phyloP scores from a whole-genome alignment of 2,888 invertebrate genomes.

The Deilephila elpenor region DNA sequence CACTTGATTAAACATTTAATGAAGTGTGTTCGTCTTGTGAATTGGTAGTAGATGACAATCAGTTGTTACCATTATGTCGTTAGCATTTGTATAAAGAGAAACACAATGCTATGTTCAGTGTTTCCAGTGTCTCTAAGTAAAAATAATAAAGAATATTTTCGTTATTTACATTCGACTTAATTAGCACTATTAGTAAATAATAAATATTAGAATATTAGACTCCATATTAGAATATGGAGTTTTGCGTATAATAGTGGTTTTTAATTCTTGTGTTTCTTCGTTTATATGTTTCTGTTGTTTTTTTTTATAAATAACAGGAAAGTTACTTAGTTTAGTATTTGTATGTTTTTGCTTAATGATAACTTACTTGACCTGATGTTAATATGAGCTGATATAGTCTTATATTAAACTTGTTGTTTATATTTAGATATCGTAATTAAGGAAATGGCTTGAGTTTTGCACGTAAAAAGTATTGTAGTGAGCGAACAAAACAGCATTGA shows the following conservation, averaged over 20 bases:
- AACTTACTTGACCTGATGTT: conserved; percentile 3
- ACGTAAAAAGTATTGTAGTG: neutral
- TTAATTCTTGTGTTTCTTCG: neutral
- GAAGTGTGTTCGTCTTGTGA: too few species aligned
- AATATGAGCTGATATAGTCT: neutral
- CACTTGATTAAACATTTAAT: neutral
- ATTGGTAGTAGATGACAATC: too few species aligned
- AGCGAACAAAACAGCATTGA: too few species aligned
- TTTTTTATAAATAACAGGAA: neutral
- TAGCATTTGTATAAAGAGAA: too few species aligned
- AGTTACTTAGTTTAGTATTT: neutral
- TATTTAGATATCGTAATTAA: neutral
- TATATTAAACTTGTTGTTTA: neutral
- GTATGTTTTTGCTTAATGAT: neutral
- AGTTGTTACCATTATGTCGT: too few species aligned
- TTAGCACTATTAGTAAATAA: too few species aligned
- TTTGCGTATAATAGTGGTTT: neutral
- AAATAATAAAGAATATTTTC: too few species aligned
- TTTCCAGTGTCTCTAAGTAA: too few species aligned
- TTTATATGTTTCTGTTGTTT: neutral
- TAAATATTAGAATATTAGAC: too few species aligned
- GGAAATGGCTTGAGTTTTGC: neutral
- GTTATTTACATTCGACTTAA: too few species aligned
- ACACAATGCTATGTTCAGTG: too few species aligned
- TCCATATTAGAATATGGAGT: neutral